Evolutionary conservation across 2,113 vertebrate species (phyloP), one percentile per base, ranked within the genome.

Genomic region (Columbina picui): DNA sequence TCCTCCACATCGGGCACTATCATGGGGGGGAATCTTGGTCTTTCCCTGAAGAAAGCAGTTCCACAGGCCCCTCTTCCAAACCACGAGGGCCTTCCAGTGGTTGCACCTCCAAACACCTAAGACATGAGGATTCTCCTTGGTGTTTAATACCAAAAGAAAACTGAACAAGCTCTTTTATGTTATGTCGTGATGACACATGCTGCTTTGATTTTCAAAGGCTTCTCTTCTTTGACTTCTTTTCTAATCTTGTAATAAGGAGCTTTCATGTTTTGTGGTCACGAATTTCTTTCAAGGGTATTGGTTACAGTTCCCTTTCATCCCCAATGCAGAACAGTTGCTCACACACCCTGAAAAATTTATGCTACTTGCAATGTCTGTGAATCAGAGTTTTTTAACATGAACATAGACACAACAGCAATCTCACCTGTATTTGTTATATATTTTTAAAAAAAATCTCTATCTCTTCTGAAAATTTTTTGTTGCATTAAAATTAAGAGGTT

Each of bases 141-240:
- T 41, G 26, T 29, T 74, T 78, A 64, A 93, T 91, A 75, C 16
- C n/a, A 32, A 85, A 71, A 80, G 32, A 41, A 87, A 91, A 83
- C 1, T 14, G n/a, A 74, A 84, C n/a, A 22, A 75, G 55, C 17
- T 85, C 81, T 92, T 94, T 80, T 34, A 86, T 87, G 74, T 81
- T 84, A 59, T 70, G 84, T 59, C 74, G 79, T 9, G 32, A 88
- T 87, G 75, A 83, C 56, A 63, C 34, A 43, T 83, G 63, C 57
- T 76, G 34, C 87, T 95, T 94, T 94, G 71, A 95, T 94, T 93
- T 91, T 94, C 96, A 95, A 94, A 95, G 89, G 30, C 56, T 91
- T 89, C 83, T 76, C 43, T 84, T 79, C 76, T 91, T 78, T 89
- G 77, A 52, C 36, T 85, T 92, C 20, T 60, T 91, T 94, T 93